Base-by-base conservation (phyloP, 2,113 vertebrate species). In the Chlorodrepanis virens region DNA sequence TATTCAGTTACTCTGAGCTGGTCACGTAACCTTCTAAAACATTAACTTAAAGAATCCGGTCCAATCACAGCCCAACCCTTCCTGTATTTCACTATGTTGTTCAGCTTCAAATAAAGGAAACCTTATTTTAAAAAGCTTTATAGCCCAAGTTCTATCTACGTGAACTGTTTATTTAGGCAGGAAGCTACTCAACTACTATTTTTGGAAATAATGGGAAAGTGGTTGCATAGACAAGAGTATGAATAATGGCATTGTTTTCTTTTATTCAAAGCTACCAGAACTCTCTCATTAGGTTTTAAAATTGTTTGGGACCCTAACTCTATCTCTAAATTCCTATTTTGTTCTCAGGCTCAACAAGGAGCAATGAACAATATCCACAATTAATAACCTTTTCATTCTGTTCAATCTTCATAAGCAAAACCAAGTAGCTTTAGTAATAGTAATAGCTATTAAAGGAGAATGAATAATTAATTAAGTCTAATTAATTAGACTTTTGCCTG, bases 141-240 rank as follows among this genome's bases (percentile, higher is more conserved):
- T 33, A 83, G 85, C 74, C 42, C 20, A 90, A 52, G 44, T 88
- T 93, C 68, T 54, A 90, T 53, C 71, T 80, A 74, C 0, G 0
- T 45, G 71, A 80, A 90, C 75, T 93, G 67, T 83, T 95, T 95
- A 72, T 74, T 85, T 91, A 93, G 79, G 84, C 94, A 96, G 95
- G 96, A 97, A 96, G 71, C 78, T 86, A 67, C 71, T 86, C 47
- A 29, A 53, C 74, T 67, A 59, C 93, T 94, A 96, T 96, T 96
- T 96, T 56, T 94, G 94, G 93, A 95, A 93, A 95, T 90, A 95
- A 97, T 75, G 71, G 88, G 54, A 90, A 95, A 95, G 82, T 67
- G 60, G 64, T 80, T 96, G 24, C 91, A 44, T 29, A 85, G 87
- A 84, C n/a, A 74, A 52, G 77, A 49, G n/a, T 82, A 87, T 63